phyloP scores from a whole-genome alignment of 2,888 invertebrate species.

The Meiosimyza decipiens region DNA sequence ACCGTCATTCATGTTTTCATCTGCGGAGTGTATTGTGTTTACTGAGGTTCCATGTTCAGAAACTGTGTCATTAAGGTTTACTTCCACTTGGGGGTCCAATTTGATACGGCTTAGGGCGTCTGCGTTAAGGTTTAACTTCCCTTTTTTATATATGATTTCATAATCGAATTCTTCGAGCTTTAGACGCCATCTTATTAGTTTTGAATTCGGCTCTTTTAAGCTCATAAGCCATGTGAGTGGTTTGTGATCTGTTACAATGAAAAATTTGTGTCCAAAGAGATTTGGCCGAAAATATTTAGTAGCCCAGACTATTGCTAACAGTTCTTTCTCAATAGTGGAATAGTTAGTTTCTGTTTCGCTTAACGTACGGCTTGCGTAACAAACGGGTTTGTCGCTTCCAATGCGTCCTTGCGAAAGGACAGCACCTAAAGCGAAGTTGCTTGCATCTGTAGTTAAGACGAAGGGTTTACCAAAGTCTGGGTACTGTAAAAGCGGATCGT shows the following conservation, averaged over 20 bases:
- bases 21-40: neutral
- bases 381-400: slow-evolving; percentile 48
- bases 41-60: neutral
- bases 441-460: slow-evolving; percentile 54
- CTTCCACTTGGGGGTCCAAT: no score
- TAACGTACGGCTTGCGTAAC: slow-evolving; percentile 50
- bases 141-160: neutral
- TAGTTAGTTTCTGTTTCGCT: slow-evolving; percentile 46
- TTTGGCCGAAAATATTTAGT: slow-evolving; percentile 44
- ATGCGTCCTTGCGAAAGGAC: slow-evolving; percentile 52
- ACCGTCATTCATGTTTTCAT: slow-evolving; percentile 35
- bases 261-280: slow-evolving; percentile 25
- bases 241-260: neutral
- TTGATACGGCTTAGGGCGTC: no score
- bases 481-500: slow-evolving; percentile 29
- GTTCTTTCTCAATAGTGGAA: slow-evolving; percentile 27
- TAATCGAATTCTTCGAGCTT: neutral
- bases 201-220: neutral
- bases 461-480: slow-evolving; percentile 52
- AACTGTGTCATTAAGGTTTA: neutral
- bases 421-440: slow-evolving; percentile 47
- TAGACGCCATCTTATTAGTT: neutral
- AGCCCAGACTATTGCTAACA: no score
- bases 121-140: no score
- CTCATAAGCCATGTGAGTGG: neutral